Evolutionary conservation across 2,113 vertebrate genomes (phyloP).

Genomic region (Panthera uncia): DNA sequence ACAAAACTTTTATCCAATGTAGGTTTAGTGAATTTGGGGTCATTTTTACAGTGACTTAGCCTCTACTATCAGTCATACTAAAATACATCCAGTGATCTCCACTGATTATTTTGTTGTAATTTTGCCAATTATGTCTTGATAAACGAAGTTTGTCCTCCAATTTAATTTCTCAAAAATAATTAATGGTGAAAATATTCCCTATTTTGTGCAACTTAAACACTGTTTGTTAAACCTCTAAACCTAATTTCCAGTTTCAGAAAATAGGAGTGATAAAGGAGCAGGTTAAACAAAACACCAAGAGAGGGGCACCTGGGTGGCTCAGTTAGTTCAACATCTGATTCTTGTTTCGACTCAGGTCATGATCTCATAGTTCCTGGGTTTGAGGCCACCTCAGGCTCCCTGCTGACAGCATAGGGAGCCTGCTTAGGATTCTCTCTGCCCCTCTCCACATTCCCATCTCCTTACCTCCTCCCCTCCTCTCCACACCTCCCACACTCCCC

Average conservation of each 20-base stretch:
- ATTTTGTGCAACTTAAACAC: not conserved
- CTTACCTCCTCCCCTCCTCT: no score
- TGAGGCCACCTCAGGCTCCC: no score
- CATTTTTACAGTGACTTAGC: not conserved
- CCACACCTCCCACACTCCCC: no score
- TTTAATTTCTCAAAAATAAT: not conserved
- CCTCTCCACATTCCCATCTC: no score
- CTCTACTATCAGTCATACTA: not conserved
- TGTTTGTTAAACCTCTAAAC: not conserved
- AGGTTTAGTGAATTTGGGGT: not conserved
- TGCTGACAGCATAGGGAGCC: no score
- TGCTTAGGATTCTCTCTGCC: no score
- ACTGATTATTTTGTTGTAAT: not conserved
- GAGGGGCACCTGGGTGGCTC: no score
- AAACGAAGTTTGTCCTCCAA: not conserved
- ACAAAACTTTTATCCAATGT: not conserved
- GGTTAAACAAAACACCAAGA: not conserved
- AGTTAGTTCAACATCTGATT: no score
- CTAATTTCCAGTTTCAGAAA: not conserved
- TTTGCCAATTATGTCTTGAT: not conserved
- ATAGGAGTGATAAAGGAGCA: not conserved
- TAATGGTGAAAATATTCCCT: not conserved
- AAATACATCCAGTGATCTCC: not conserved
- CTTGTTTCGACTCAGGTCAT: no score
- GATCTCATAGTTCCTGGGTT: no score